Percentiles rank a stretch among this genome's conserved stretches.
Conservation (phyloP, 1,140 invertebrate genomes). For the Ostrea edulis region DNA sequence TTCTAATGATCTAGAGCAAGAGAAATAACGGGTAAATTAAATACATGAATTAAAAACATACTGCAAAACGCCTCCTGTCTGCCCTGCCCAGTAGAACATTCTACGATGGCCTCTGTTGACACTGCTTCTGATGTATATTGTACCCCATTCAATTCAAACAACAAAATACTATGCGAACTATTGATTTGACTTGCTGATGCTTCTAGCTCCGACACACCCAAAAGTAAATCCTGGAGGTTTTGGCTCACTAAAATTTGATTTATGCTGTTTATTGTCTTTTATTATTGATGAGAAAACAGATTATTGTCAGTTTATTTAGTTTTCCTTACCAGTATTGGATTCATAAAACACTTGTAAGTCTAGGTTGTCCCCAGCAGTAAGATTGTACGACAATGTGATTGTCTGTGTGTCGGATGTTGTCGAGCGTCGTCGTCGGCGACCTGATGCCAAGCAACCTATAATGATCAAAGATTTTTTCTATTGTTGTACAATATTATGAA, state of each 20-base stretch:
- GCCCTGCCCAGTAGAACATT: not conserved
- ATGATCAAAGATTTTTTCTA: too few species aligned
- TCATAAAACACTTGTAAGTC: not conserved
- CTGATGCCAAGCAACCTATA: not conserved
- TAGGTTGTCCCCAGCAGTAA: not conserved
- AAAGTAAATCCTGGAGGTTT: not conserved
- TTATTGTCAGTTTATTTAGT: not conserved
- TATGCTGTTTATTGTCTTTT: not conserved
- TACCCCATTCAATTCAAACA: not conserved
- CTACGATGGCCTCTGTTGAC: not conserved
- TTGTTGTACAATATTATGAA: too few species aligned
- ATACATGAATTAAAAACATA: not conserved
- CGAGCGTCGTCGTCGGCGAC: not conserved
- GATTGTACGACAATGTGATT: not conserved
- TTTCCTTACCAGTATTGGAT: slow-evolving; percentile 16
- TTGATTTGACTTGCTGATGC: not conserved
- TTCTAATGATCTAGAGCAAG: too few species aligned
- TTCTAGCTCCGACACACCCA: not conserved
- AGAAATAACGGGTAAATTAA: too few species aligned
- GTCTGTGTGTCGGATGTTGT: not conserved
- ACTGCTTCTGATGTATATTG: slow-evolving; percentile 13
- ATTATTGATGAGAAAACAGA: too few species aligned
- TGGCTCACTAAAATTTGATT: slow-evolving; percentile 12
- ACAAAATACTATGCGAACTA: not conserved
- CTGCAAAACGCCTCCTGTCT: slow-evolving; percentile 26